phyloP scores from a whole-genome alignment of 2,888 invertebrate genomes.

The Lordiphosa fenestrarum region DNA sequence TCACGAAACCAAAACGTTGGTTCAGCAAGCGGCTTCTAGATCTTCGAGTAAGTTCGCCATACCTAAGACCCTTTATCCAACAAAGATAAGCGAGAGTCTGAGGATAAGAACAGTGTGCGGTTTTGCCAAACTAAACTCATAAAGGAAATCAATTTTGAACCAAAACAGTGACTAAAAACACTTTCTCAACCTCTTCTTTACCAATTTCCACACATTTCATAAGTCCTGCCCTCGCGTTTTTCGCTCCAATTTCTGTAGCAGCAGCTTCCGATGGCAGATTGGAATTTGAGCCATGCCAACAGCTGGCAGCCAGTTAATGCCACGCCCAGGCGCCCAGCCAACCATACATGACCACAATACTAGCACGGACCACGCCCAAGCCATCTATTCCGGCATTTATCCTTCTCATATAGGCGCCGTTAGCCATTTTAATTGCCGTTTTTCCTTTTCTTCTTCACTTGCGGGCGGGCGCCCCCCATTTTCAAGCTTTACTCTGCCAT shows the following conservation, averaged over 20 bases:
- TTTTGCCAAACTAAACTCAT: too few species aligned
- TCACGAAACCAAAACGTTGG: too few species aligned
- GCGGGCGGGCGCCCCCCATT: slow-evolving; percentile 1
- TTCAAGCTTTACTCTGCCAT: slow-evolving; percentile 20
- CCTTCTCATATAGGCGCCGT: slow-evolving; percentile 23
- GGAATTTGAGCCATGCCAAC: slow-evolving; percentile 26
- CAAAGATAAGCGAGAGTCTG: too few species aligned
- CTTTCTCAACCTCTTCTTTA: too few species aligned
- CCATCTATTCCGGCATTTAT: slow-evolving; percentile 36
- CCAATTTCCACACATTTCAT: too few species aligned
- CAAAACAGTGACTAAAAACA: too few species aligned
- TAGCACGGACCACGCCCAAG: slow-evolving; percentile 33
- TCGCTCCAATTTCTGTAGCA: slow-evolving; percentile 11
- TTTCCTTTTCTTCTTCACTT: slow-evolving; percentile 9
- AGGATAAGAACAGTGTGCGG: too few species aligned
- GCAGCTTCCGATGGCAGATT: slow-evolving; percentile 25
- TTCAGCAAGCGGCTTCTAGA: too few species aligned
- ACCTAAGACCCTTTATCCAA: too few species aligned
- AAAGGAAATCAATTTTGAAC: too few species aligned
- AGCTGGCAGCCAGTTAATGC: slow-evolving; percentile 30
- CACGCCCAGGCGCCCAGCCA: not conserved
- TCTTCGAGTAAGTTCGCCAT: too few species aligned
- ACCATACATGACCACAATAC: slow-evolving; percentile 12
- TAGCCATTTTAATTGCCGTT: slow-evolving; percentile 54
- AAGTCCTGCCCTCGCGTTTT: too few species aligned